These are phyloP conservation scores for Glyptemys insculpta DNA, from an alignment of 2,797 vertebrate genomes.

Conservation along the genomic window DNA sequence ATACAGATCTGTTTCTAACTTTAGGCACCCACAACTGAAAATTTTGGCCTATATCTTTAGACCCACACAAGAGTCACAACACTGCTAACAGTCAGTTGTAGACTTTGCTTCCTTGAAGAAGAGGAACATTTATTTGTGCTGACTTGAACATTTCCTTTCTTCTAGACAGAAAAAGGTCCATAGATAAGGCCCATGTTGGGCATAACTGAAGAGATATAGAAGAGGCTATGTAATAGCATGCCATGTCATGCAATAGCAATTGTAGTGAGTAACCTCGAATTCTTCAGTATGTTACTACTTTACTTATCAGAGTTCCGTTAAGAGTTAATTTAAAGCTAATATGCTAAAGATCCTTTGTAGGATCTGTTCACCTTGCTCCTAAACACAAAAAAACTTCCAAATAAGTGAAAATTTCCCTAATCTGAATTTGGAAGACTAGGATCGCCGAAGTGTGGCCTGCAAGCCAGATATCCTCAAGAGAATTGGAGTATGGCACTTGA, in stretches of 20 bases:
- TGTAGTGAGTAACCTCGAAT: not conserved
- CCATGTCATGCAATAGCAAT: not conserved
- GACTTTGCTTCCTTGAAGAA: not conserved
- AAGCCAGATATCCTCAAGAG: too few species aligned
- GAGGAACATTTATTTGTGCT: not conserved
- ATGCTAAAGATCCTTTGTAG: not conserved
- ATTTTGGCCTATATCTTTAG: not conserved
- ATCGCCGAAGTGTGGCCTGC: not conserved
- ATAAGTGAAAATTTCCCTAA: not conserved
- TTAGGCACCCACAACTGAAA: not conserved
- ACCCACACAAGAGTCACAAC: not conserved
- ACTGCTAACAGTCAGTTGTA: not conserved
- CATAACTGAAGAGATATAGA: not conserved
- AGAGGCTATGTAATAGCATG: not conserved
- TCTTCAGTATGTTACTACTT: not conserved
- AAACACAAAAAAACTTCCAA: not conserved
- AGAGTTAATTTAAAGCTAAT: not conserved
- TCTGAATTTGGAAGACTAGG: not conserved
- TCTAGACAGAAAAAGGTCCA: not conserved
- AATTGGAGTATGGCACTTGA: too few species aligned
- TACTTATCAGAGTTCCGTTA: not conserved
- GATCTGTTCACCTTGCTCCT: not conserved
- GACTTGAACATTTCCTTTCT: not conserved
- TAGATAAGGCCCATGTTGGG: not conserved
- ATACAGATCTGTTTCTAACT: too few species aligned